phyloP scores from a whole-genome alignment of 2,888 invertebrate genomes.

The Chymomyza amoena region DNA sequence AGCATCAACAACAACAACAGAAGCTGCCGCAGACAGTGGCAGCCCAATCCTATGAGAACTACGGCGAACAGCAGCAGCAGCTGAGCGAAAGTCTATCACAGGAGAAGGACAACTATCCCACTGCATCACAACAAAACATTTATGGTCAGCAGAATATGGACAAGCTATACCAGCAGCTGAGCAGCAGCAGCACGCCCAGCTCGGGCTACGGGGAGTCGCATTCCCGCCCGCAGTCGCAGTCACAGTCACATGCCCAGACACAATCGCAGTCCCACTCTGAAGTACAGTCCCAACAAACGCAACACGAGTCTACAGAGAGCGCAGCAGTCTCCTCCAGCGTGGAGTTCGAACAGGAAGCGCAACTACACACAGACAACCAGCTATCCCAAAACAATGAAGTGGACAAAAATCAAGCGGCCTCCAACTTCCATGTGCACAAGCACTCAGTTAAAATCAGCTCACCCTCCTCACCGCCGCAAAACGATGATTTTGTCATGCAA shows the following conservation, averaged over 20 bases:
- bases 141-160: slow-evolving; percentile 63
- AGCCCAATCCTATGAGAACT: slow-evolving; percentile 61
- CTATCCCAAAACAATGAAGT: slow-evolving; percentile 34
- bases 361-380: slow-evolving; percentile 44
- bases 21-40: slow-evolving; percentile 55
- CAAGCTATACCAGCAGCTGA: slow-evolving; percentile 68
- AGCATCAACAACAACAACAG: slow-evolving; percentile 59
- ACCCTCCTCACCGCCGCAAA: slow-evolving; percentile 67
- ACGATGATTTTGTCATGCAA: slow-evolving; percentile 75
- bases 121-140: slow-evolving; percentile 31
- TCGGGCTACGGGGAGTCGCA: not conserved
- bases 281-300: not conserved
- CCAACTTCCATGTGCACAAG: slow-evolving; percentile 69
- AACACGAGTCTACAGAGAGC: slow-evolving; percentile 1
- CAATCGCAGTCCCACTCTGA: not conserved
- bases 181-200: slow-evolving; percentile 36
- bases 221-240: not conserved
- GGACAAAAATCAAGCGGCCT: slow-evolving; percentile 41
- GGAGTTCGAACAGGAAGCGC: slow-evolving; percentile 65
- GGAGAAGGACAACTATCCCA: slow-evolving; percentile 10
- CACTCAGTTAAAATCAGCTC: slow-evolving; percentile 75
- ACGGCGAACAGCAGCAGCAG: slow-evolving; percentile 45
- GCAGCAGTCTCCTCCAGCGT: slow-evolving; percentile 20
- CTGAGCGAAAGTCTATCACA: slow-evolving; percentile 44
- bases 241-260: not conserved